Base-by-base conservation (phyloP, 2,113 vertebrate genomes). In the Leptobrachium leishanense region DNA sequence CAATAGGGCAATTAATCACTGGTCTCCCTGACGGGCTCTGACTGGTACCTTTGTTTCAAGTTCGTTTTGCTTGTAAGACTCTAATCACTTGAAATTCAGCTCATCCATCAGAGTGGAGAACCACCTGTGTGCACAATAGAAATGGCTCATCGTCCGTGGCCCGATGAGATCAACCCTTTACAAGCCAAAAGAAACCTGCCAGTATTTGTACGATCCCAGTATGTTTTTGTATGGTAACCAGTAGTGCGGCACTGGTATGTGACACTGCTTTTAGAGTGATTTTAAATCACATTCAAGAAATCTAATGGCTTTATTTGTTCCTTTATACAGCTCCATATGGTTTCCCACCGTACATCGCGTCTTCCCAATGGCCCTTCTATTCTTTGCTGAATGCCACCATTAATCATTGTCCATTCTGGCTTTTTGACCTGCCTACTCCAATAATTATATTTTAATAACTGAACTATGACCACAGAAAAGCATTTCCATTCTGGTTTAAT, bases 31-130 rank as follows among this genome's bases (percentile, higher is more conserved):
- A 68, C 20, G 15, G 41, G 8, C 11, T 62, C 15, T 83, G 68
- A 78, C 71, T 82, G 70, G 54, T 70, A 87, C 59, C 50, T 84
- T 82, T 87, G 77, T 84, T 88, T 68, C 79, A 86, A 88, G 86
- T 82, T 72, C 55, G 42, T 0, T 6, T 72, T 70, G 70, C 76
- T 84, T 87, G 79, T 84, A 85, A 82, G 87, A 76, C 57, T 78
- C 84, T 86, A 83, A 87, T 85, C 80, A 83, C 82, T 86, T 89
- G 84, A 81, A 83, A 80, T 83, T 86, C 55, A 5, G 72, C 65
- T 87, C 84, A 88, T 89, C 83, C 82, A 86, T 88, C 79, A 89
- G 46, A 74, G 0, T 0, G 42, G 54, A 72, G 65, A 84, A 87
- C 44, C 6, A 0, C 0, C 69, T 68, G 54, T 82, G 83, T 0